A percentile compares a stretch with the other conserved stretches of the same genome.
phyloP scores from a whole-genome alignment of 2,113 vertebrate genomes.

The Toxotes chatareus region DNA sequence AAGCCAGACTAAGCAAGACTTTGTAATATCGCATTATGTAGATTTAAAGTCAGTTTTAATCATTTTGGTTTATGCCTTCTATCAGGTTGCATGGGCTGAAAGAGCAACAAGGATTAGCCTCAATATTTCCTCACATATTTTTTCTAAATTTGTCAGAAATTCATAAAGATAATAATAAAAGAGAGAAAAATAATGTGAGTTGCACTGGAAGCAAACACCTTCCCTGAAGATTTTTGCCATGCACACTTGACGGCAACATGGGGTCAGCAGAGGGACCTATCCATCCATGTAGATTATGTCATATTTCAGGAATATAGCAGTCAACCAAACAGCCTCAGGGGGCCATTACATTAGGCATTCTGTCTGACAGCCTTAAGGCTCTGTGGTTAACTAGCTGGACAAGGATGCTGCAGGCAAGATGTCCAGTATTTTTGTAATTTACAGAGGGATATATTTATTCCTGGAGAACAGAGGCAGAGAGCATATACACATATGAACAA shows the following conservation, averaged over 20 bases:
- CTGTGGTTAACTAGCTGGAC: slow-evolving; percentile 28
- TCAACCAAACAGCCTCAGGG: slow-evolving; percentile 30
- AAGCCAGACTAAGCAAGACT: neutral
- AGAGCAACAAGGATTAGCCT: neutral
- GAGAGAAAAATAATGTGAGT: neutral
- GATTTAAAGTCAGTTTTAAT: neutral
- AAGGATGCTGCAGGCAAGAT: slow-evolving; percentile 9
- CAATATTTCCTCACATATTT: neutral
- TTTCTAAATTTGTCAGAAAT: neutral
- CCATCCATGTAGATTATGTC: slow-evolving; percentile 42
- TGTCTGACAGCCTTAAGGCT: slow-evolving; percentile 35
- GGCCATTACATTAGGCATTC: slow-evolving; percentile 27
- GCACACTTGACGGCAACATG: neutral
- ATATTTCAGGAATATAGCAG: slow-evolving; percentile 8
- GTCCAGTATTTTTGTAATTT: slow-evolving; percentile 1
- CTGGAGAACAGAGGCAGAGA: slow-evolving; percentile 1
- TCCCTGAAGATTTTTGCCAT: slow-evolving; percentile 13
- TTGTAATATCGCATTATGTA: neutral
- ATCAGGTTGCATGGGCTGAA: neutral
- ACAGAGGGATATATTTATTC: slow-evolving; percentile 22
- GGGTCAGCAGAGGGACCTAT: neutral
- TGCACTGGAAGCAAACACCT: neutral
- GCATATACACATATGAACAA: neutral
- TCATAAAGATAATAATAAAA: neutral
- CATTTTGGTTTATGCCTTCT: neutral